Percentiles rank a stretch among this genome's conserved stretches.
These are phyloP conservation scores for Mesaphorura yosii DNA, from an alignment of 1,140 invertebrate species.

Conservation along the genomic window DNA sequence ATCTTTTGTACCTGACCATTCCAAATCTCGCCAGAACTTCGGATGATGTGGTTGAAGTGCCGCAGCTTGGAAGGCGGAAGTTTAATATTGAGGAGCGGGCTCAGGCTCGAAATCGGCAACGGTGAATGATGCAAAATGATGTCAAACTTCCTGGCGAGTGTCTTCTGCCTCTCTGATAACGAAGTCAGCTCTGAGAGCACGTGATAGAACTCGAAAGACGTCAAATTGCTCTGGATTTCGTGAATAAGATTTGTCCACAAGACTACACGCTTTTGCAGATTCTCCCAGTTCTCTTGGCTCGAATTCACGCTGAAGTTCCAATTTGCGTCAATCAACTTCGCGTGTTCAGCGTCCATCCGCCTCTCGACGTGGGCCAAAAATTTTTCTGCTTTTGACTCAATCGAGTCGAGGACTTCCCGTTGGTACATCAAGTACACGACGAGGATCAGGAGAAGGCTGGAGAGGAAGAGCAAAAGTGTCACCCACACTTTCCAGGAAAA, in stretches of 20 bases:
- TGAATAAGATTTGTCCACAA: background rate
- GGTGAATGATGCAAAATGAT: too few relatives aligned
- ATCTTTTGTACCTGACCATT: too few relatives aligned
- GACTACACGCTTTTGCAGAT: background rate
- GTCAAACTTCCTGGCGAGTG: too few relatives aligned
- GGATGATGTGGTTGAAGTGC: too few relatives aligned
- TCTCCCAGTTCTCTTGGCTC: background rate
- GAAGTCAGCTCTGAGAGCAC: too few relatives aligned
- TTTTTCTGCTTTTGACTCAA: background rate
- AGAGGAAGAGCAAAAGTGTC: background rate
- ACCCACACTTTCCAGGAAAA: background rate
- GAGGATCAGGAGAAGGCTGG: background rate
- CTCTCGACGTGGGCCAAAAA: background rate
- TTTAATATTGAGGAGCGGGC: too few relatives aligned
- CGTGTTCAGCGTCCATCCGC: background rate
- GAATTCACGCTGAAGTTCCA: background rate
- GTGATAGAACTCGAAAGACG: background rate
- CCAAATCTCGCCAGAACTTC: too few relatives aligned
- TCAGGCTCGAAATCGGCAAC: too few relatives aligned
- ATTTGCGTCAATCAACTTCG: background rate
- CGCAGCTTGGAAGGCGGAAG: too few relatives aligned
- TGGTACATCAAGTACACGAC: constrained; percentile 1
- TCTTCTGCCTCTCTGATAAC: too few relatives aligned
- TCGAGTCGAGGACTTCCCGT: background rate
- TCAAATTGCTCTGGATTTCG: constrained; percentile 1